Evolutionary conservation across 2,797 vertebrate species (phyloP), one percentile per base, ranked within the genome.

Genomic region (Karalla daura): DNA sequence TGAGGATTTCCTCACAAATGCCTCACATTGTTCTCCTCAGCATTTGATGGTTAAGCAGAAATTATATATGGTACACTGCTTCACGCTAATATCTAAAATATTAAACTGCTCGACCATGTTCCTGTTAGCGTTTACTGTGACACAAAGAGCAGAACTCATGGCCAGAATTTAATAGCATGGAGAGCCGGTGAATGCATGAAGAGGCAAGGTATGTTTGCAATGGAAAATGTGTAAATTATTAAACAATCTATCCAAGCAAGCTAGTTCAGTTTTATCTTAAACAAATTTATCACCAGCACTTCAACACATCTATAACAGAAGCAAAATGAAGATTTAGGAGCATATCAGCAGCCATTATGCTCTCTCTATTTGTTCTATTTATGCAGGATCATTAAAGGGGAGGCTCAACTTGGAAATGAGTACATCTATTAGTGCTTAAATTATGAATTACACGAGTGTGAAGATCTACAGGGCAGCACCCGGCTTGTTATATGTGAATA

Each of bases 401-500:
- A 56, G n/a, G n/a, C 10, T 24, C 27, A 37, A 63, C 18, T 53
- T 71, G 21, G 35, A 12, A 74, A 69, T 36, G 21, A 66, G 40
- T 41, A 30, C 37, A 76, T 79, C 35, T 81, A 84, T 84, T 78
- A 80, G 35, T 10, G 23, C 79, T 79, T 89, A 55, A 87, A 87
- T 81, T 63, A 85, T 88, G 62, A 76, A 90, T 80, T 36, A 60
- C 65, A n/a, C 20, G 43, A 77, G 49, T 47, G 63, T 78, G 46
- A 78, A 65, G 41, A 67, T 74, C 43, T 55, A 44, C 69, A 51
- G 68, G 6, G 8, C 63, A 23, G 43, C 36, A 2, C 71, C 23
- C 24, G 32, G 62, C 63, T 72, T 55, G 60, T 73, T 76, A 66
- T 65, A 63, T 55, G 47, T 62, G 59, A 64, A 83, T 85, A 43